Conservation (phyloP, 2,797 vertebrate genomes). For the Enteromius treurensis region DNA sequence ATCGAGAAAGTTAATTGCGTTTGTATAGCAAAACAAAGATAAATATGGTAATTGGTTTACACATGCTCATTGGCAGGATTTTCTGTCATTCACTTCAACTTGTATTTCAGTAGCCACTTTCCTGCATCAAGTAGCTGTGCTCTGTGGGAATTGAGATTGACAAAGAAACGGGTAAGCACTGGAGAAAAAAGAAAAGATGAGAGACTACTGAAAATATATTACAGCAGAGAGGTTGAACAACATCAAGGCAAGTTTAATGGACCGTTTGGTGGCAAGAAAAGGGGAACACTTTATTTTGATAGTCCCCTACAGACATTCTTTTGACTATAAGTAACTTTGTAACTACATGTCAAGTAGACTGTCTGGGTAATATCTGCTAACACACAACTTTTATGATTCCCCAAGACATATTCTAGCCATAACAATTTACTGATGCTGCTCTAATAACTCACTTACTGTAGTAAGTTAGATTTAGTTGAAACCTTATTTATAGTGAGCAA, state of each 20-base stretch:
- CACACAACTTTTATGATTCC: not conserved
- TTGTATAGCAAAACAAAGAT: slow-evolving; percentile 17
- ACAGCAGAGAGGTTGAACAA: not conserved
- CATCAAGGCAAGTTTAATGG: not conserved
- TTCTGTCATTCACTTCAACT: not conserved
- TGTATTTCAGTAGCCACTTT: not conserved
- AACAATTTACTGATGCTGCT: not conserved
- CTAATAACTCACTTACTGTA: not conserved
- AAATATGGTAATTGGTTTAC: slow-evolving; percentile 8
- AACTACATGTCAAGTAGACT: not conserved
- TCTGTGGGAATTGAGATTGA: slow-evolving; percentile 11
- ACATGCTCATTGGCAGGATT: not conserved
- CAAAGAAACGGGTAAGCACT: not conserved
- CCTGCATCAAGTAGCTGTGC: not conserved
- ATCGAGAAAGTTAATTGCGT: not conserved
- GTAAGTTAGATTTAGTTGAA: not conserved
- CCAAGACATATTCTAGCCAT: not conserved
- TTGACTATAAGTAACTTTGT: not conserved
- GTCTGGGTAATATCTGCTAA: not conserved
- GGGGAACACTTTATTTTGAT: not conserved
- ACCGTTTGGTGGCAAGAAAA: not conserved
- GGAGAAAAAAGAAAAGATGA: not conserved
- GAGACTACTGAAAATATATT: not conserved
- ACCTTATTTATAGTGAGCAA: not conserved
- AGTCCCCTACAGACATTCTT: not conserved